These are phyloP conservation scores for Catajapyx aquilonaris DNA, from an alignment of 1,140 invertebrate species.

Conservation along the genomic window DNA sequence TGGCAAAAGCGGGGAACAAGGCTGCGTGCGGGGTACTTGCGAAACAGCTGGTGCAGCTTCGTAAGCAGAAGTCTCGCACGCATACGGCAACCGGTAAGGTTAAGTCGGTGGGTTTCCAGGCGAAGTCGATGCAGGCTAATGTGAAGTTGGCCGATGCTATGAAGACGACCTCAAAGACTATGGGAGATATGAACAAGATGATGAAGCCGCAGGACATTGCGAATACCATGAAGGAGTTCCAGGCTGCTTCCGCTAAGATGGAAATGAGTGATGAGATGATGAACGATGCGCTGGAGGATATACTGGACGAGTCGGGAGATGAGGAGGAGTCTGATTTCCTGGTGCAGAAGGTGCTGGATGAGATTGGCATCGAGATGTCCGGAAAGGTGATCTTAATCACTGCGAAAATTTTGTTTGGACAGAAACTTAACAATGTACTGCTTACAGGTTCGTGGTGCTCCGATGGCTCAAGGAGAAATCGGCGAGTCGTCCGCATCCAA, in stretches of 20 bases:
- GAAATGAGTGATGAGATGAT: slow-evolving; percentile 92
- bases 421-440: not conserved
- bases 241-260: slow-evolving; percentile 63
- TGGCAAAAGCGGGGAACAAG: slow-evolving; percentile 67
- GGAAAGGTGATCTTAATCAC: slow-evolving; percentile 38
- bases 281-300: slow-evolving; percentile 75
- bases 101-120: slow-evolving; percentile 52
- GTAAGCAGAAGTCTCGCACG: slow-evolving; percentile 70
- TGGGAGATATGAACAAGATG: slow-evolving; percentile 68
- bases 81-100: slow-evolving; percentile 54
- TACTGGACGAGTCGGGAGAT: slow-evolving; percentile 69
- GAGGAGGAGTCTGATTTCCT: slow-evolving; percentile 72
- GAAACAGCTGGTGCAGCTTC: slow-evolving; percentile 66
- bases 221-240: slow-evolving; percentile 60
- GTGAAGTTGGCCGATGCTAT: slow-evolving; percentile 66
- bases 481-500: slow-evolving; percentile 26
- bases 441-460: slow-evolving; percentile 6
- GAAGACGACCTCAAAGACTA: slow-evolving; percentile 65
- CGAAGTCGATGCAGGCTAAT: slow-evolving; percentile 74
- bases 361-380: slow-evolving; percentile 86
- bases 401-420: slow-evolving; percentile 2
- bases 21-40: slow-evolving; percentile 62
- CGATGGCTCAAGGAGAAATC: slow-evolving; percentile 31
- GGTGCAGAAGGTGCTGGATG: slow-evolving; percentile 73
- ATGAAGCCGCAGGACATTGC: slow-evolving; percentile 68